Conservation (phyloP, 2,888 invertebrate species). For the Ariolimax columbianus region DNA sequence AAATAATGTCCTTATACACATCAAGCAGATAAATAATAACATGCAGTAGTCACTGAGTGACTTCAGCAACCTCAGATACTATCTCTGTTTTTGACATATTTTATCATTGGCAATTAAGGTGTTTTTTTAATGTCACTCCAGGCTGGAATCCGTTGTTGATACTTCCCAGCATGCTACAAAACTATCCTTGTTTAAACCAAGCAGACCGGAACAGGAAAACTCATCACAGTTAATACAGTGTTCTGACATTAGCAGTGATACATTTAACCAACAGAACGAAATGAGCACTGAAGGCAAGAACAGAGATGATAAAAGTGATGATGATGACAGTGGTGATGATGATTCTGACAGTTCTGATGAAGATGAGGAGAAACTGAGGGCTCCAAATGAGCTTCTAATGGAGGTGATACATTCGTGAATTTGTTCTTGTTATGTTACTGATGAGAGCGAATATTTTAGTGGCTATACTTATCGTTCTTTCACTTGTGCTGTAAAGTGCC, state of each 20-base stretch:
- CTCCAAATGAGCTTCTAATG: conserved; percentile 71
- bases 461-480: too few relatives aligned
- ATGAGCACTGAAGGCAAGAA: background rate
- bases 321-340: conserved; percentile 59
- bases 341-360: conserved; percentile 58
- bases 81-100: too few relatives aligned
- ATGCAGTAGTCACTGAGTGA: too few relatives aligned
- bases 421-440: too few relatives aligned
- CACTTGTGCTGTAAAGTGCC: too few relatives aligned
- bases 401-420: conserved; percentile 62
- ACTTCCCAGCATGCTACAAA: conserved; percentile 28
- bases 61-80: too few relatives aligned
- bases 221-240: background rate
- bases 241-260: background rate
- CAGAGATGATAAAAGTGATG: conserved; percentile 47
- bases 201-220: background rate
- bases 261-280: background rate
- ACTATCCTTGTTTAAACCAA: background rate
- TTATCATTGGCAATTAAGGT: background rate
- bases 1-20: too few relatives aligned
- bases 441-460: too few relatives aligned
- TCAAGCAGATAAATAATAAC: too few relatives aligned
- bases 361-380: conserved; percentile 61
- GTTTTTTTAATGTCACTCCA: background rate
- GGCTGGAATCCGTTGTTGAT: conserved; percentile 9